Conservation (phyloP, 1,140 invertebrate genomes). For the Cecropterus lyciades region DNA sequence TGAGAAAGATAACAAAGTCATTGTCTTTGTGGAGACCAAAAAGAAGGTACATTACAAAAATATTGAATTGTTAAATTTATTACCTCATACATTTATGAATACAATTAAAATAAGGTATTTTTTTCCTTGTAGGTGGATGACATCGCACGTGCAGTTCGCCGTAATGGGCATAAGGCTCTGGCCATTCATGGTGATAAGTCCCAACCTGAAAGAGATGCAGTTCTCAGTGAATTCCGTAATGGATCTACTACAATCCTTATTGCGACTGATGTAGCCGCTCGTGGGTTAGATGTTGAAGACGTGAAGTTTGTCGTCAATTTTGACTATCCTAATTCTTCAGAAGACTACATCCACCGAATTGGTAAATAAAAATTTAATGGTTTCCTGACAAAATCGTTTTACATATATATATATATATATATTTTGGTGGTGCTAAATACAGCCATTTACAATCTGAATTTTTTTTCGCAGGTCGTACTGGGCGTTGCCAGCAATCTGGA, state of each 20-base stretch:
- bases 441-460: too few species aligned
- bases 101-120: constrained; percentile 15
- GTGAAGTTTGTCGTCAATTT: constrained; percentile 99
- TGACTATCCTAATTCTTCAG: constrained; percentile 98
- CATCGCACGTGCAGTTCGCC: constrained; percentile 94
- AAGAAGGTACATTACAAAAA: constrained; percentile 87
- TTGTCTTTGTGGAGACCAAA: constrained; percentile 99
- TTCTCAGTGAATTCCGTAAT: constrained; percentile 95
- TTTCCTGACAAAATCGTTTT: too few species aligned
- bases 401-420: too few species aligned
- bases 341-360: constrained; percentile 99
- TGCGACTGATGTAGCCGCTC: constrained; percentile 99
- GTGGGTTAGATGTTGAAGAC: constrained; percentile 99
- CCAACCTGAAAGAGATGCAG: constrained; percentile 98
- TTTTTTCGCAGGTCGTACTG: constrained; percentile 89
- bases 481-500: constrained; percentile 95
- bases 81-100: neutral
- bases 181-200: constrained; percentile 99
- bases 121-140: constrained; percentile 91
- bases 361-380: constrained; percentile 85
- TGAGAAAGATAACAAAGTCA: constrained; percentile 96
- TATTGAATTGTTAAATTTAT: neutral
- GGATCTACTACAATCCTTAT: constrained; percentile 97
- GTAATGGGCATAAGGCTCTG: constrained; percentile 93
- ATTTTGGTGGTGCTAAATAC: constrained; percentile 4